Conservation (phyloP, 2,888 invertebrate genomes). For the Caenorhabditis sp. region DNA sequence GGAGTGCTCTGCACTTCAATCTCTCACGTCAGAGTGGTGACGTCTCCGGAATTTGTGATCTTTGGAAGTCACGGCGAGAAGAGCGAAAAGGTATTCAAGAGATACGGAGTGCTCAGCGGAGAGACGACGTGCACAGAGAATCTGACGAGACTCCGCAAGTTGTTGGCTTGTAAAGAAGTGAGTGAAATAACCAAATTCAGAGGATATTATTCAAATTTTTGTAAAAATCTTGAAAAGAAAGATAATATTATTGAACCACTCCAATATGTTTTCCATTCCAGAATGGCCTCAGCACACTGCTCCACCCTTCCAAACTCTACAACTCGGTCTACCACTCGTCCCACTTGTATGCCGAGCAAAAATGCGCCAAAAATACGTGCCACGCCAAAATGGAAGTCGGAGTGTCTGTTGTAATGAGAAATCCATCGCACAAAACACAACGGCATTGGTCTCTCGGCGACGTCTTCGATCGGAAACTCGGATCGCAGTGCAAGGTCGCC, state of each 20-base stretch:
- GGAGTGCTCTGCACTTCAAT: slow-evolving; percentile 96
- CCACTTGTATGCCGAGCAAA: slow-evolving; percentile 26
- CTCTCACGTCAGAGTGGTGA: slow-evolving; percentile 84
- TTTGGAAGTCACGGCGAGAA: slow-evolving; percentile 2
- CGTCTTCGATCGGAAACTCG: slow-evolving; percentile 55
- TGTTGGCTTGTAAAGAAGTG: slow-evolving; percentile 90
- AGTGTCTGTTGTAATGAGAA: slow-evolving; percentile 37
- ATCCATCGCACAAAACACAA: slow-evolving; percentile 23
- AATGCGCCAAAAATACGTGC: slow-evolving; percentile 9
- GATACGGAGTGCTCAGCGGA: slow-evolving; percentile 91
- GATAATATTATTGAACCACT: too few relatives aligned
- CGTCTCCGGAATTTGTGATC: slow-evolving; percentile 31
- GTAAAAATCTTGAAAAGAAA: too few relatives aligned
- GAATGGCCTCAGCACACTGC: slow-evolving; percentile 89
- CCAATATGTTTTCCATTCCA: slow-evolving; percentile 80
- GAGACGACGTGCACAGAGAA: slow-evolving; percentile 99
- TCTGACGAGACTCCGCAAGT: slow-evolving; percentile 96
- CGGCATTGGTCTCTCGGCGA: slow-evolving; percentile 43
- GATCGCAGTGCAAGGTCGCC: slow-evolving; percentile 47
- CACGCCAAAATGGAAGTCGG: slow-evolving; percentile 36
- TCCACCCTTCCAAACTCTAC: slow-evolving; percentile 87
- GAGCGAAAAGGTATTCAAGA: background rate
- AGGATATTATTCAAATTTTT: too few relatives aligned
- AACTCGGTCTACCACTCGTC: slow-evolving; percentile 63
- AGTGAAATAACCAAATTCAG: too few relatives aligned